phyloP scores from a whole-genome alignment of 2,797 vertebrate species.

The Platyrinchus mystaceus region DNA sequence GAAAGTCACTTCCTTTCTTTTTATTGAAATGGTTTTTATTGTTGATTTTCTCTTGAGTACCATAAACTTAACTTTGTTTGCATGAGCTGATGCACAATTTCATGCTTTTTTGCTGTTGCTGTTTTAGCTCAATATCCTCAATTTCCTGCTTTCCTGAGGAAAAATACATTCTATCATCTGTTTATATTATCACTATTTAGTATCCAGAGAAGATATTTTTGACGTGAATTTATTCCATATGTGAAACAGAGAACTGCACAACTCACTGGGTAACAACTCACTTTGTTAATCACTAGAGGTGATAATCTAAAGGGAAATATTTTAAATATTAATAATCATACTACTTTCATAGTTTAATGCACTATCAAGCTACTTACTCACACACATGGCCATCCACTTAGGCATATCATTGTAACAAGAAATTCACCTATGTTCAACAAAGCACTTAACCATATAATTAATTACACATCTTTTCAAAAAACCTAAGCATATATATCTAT shows the following conservation, averaged over 20 bases:
- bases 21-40: neutral
- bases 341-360: neutral
- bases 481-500: neutral
- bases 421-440: neutral
- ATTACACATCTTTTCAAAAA: neutral
- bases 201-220: neutral
- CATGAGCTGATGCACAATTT: neutral
- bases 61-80: neutral
- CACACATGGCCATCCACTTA: neutral
- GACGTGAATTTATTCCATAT: neutral
- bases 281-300: neutral
- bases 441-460: neutral
- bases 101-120: neutral
- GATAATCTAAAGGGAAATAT: neutral
- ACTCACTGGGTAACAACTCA: neutral
- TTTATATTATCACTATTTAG: neutral
- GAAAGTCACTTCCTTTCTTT: neutral
- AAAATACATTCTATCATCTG: neutral
- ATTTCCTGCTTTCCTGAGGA: neutral
- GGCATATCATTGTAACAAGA: neutral
- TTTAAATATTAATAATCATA: neutral
- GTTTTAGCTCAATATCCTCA: neutral
- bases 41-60: constrained; percentile 8
- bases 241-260: neutral
- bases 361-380: neutral